Base-by-base conservation (phyloP, 2,113 vertebrate species). In the Sisor rabdophorus region DNA sequence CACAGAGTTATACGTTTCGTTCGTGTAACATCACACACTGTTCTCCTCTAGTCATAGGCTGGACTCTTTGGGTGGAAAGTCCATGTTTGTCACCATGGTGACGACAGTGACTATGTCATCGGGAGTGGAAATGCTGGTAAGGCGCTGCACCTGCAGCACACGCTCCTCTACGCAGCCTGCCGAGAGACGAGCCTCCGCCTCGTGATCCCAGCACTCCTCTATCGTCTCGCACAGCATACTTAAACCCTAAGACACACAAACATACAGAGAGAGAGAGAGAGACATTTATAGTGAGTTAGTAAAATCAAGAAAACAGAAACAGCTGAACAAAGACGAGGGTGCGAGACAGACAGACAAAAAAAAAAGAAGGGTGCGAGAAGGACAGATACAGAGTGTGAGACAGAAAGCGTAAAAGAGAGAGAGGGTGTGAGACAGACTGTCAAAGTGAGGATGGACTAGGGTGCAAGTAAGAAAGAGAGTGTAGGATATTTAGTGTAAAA, bases 191-290 rank as follows among this genome's bases (percentile, higher is more conserved):
- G 97, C 97, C 87, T 99, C 97, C 0, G 97, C 97, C 73, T 99
- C 97, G 4, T 99, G 97, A 93, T 99, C 97, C 97, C 97, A 99
- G 86, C 97, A 99, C 83, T 99, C 97, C 91, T 99, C 97, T 82
- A 97, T 96, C 0, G 97, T 99, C 77, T 98, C 97, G 2, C 97
- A 99, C 11, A 99, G 93, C 94, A 98, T 94, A 28, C 94, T 92
- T 92, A 99, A 93, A 30, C 97, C 97, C 97, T 99, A 76, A 30
- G 26, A 53, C 26, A 72, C 15, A 26, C 5, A 54, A 76, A 30
- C 22, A 53, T 22, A 72, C 15, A 26, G 6, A 54, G 64, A 50
- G 64, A 48, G 54, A 59, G 11, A 70, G 67, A 55, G 28, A 30
- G 53, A 64, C 36, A 65, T 2, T 44, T 44, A 22, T 11, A 47